These are phyloP conservation scores for Rhinella marina DNA, from an alignment of 2,797 vertebrate species.

Conservation along the genomic window DNA sequence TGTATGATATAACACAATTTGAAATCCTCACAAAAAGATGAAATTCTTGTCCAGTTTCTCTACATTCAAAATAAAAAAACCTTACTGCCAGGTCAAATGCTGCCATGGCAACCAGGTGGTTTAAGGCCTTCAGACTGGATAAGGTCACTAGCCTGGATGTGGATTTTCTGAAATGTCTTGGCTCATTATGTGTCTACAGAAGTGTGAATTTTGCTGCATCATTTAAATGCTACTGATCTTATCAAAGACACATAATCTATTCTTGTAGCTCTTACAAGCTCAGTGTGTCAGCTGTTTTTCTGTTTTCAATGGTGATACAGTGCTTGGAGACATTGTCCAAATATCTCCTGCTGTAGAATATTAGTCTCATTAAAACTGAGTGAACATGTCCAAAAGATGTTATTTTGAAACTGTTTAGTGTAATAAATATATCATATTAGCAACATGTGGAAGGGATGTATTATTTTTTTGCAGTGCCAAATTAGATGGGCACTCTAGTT, in stretches of 20 bases:
- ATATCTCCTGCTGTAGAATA: not conserved
- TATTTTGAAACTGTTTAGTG: not conserved
- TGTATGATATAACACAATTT: not conserved
- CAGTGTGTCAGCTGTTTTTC: not conserved
- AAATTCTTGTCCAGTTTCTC: slow-evolving; percentile 2
- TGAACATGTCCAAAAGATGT: not conserved
- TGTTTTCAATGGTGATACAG: not conserved
- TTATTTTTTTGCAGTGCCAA: not conserved
- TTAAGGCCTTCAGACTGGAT: slow-evolving; percentile 19
- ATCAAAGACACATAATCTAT: not conserved
- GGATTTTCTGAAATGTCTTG: slow-evolving; percentile 9
- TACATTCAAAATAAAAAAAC: not conserved
- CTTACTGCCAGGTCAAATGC: slow-evolving; percentile 19
- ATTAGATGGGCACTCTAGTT: not conserved
- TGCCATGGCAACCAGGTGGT: slow-evolving; percentile 40
- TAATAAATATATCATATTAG: not conserved
- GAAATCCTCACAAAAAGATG: not conserved
- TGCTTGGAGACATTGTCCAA: not conserved
- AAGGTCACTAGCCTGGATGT: slow-evolving; percentile 5
- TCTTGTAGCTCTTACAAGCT: not conserved
- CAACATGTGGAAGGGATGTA: not conserved
- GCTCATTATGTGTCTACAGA: slow-evolving; percentile 6
- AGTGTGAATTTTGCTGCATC: slow-evolving; percentile 8
- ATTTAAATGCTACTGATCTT: not conserved
- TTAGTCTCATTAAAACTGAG: not conserved